Conservation (phyloP, 2,113 vertebrate genomes). For the Psittacus erithacus region DNA sequence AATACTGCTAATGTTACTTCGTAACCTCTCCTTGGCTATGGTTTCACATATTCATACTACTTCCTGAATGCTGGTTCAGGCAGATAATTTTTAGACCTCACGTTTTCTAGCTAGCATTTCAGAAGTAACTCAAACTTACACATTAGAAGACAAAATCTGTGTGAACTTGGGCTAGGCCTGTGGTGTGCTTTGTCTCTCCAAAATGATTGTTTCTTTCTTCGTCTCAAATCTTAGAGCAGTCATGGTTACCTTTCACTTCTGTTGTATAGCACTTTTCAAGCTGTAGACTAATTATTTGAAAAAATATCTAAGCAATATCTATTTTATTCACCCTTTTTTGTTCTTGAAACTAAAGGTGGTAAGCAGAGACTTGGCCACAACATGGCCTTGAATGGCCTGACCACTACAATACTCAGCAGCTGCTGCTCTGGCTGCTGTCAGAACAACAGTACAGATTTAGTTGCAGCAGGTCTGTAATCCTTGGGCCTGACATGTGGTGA, state of each 20-base stretch:
- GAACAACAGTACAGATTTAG: slow-evolving; percentile 65
- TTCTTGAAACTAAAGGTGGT: background rate
- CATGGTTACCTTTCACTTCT: accelerated
- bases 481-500: slow-evolving; percentile 68
- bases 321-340: background rate
- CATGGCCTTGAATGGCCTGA: too few species aligned
- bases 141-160: accelerated
- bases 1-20: background rate
- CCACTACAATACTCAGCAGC: slow-evolving; percentile 37
- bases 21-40: background rate
- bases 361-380: background rate
- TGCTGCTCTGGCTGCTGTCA: slow-evolving; percentile 53
- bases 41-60: background rate
- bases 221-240: background rate
- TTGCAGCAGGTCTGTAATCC: slow-evolving; percentile 65
- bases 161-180: background rate
- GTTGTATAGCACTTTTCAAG: background rate
- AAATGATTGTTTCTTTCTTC: background rate
- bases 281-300: background rate
- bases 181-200: background rate
- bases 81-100: background rate
- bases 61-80: background rate
- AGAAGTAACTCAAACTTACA: background rate
- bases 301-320: background rate
- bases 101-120: background rate